Conservation (phyloP, 2,797 vertebrate species). For the Nothura maculosa region DNA sequence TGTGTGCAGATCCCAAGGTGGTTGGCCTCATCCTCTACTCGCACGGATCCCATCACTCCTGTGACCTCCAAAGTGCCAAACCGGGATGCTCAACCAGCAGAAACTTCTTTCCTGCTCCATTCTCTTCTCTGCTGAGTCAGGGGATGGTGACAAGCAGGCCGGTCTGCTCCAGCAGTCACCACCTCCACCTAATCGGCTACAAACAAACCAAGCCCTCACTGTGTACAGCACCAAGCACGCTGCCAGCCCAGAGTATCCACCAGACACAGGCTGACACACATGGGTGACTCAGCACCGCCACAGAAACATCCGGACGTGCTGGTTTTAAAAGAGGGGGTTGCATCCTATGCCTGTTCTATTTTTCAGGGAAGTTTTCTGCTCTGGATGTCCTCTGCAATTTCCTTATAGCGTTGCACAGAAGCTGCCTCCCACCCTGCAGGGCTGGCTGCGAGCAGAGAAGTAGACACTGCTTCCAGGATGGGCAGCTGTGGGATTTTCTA, state of each 20-base stretch:
- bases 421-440: not conserved
- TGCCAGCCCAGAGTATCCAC: constrained; percentile 38
- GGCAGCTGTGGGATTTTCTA: not conserved
- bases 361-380: constrained; percentile 10
- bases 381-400: not conserved
- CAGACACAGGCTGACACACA: constrained; percentile 43
- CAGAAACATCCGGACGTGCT: not conserved
- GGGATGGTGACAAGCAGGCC: not conserved
- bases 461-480: not conserved
- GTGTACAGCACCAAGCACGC: not conserved
- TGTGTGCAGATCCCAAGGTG: too few relatives aligned
- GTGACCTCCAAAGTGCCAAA: not conserved
- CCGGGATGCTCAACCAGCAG: not conserved
- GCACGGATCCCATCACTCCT: not conserved
- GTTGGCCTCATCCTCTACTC: not conserved
- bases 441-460: not conserved
- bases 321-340: not conserved
- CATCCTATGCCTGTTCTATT: not conserved
- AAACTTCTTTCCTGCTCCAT: not conserved
- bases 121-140: not conserved
- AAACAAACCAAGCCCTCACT: not conserved
- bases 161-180: not conserved
- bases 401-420: fast-evolving
- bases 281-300: not conserved
- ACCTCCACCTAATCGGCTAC: not conserved